A percentile compares a stretch with the other conserved stretches of the same genome.
Conservation (phyloP, 1,140 invertebrate species). For the Hestina assimilis region DNA sequence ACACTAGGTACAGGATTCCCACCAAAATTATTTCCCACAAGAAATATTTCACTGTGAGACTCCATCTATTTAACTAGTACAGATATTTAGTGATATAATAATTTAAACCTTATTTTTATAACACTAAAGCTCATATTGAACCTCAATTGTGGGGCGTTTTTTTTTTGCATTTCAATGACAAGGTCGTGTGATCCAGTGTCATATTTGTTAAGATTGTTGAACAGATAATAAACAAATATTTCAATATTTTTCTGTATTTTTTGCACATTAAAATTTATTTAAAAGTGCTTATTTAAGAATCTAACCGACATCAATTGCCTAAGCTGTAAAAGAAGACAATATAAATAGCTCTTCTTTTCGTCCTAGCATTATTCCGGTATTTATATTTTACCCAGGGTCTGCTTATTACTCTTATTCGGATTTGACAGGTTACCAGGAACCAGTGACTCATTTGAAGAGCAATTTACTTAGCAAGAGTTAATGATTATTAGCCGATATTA, state of each 20-base stretch:
- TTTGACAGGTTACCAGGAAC: no score
- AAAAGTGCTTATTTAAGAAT: no score
- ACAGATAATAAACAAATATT: conserved; percentile 14
- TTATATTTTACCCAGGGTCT: no score
- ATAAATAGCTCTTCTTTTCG: neutral
- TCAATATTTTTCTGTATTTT: conserved; percentile 2
- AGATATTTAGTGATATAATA: neutral
- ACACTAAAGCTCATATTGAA: neutral
- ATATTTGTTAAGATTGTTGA: conserved; percentile 11
- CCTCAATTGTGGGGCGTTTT: neutral
- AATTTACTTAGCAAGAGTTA: no score
- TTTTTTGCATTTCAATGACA: conserved; percentile 23
- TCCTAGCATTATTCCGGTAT: no score
- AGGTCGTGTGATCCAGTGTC: conserved; percentile 15
- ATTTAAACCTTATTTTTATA: neutral
- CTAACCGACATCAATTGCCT: no score
- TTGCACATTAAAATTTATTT: no score
- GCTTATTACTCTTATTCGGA: no score
- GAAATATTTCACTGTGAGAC: conserved; percentile 34
- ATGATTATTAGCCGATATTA: no score
- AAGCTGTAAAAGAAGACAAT: no score
- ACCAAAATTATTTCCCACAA: conserved; percentile 38
- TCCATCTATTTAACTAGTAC: conserved; percentile 19
- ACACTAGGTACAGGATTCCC: conserved; percentile 25
- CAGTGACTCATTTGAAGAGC: no score